Percentiles rank a stretch among this genome's conserved stretches.
Conservation (phyloP, 2,113 vertebrate genomes). For the Eclectus roratus region DNA sequence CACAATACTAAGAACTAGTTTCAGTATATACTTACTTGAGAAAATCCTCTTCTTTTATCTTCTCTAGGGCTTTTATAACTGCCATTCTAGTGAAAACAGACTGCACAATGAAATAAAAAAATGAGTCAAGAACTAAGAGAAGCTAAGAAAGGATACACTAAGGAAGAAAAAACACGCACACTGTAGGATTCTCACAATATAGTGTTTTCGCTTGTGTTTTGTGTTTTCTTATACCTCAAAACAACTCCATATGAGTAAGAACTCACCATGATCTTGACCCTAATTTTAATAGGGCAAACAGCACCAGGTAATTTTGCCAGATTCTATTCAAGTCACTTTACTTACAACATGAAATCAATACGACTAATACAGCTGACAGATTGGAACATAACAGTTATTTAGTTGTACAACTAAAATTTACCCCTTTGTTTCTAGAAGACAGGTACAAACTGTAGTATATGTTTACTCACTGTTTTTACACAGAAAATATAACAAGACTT, state of each 20-base stretch:
- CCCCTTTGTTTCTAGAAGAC: neutral
- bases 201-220: neutral
- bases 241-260: neutral
- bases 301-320: neutral
- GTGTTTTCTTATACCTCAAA: neutral
- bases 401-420: neutral
- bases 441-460: neutral
- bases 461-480: neutral
- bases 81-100: conserved; percentile 98
- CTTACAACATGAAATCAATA: neutral
- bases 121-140: conserved; percentile 35
- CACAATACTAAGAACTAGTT: conserved; percentile 17
- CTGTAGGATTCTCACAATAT: neutral
- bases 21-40: conserved; percentile 75
- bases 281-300: neutral
- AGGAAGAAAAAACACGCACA: neutral
- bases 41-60: conserved; percentile 89
- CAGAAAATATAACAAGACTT: neutral
- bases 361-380: neutral
- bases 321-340: neutral
- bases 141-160: conserved; percentile 26
- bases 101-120: conserved; percentile 75
- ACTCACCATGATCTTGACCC: neutral
- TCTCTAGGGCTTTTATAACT: conserved; percentile 93
- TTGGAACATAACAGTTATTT: neutral